These are phyloP conservation scores for Cygnus buccinator DNA, from an alignment of 2,113 vertebrate genomes.

Conservation along the genomic window DNA sequence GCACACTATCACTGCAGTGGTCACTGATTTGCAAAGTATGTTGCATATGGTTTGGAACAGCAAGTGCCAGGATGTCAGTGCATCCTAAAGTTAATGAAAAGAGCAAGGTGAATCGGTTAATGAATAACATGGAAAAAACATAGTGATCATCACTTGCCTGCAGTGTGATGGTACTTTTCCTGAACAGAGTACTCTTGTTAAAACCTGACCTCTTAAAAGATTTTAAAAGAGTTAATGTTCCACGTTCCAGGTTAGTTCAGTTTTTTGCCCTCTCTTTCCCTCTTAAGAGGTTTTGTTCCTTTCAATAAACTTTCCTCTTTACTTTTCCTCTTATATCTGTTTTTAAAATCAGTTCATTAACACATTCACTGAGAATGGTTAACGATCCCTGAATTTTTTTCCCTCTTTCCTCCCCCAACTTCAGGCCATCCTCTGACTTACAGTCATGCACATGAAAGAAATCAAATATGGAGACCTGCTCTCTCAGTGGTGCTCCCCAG, in stretches of 20 bases:
- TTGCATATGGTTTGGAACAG: background rate
- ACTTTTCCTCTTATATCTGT: background rate
- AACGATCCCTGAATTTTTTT: background rate
- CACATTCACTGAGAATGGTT: background rate
- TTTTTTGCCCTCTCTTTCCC: conserved; percentile 5
- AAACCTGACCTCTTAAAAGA: conserved; percentile 42
- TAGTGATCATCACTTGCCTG: background rate
- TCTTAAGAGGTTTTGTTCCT: conserved; percentile 7
- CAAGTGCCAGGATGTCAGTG: background rate
- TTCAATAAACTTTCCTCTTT: background rate
- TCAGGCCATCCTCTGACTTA: background rate
- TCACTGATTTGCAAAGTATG: background rate
- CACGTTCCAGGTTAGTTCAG: background rate
- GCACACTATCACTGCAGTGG: background rate
- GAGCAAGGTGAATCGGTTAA: conserved; percentile 57
- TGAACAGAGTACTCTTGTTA: conserved; percentile 56
- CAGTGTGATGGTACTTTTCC: conserved; percentile 12
- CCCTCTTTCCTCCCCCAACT: background rate
- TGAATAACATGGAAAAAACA: conserved; percentile 38
- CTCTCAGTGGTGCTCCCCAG: background rate
- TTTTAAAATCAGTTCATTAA: background rate
- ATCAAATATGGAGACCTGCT: background rate
- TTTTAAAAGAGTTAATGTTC: conserved; percentile 57
- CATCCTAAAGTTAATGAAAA: conserved; percentile 7
- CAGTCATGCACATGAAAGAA: background rate